phyloP scores from a whole-genome alignment of 2,888 invertebrate species.

The Mimas tiliae region DNA sequence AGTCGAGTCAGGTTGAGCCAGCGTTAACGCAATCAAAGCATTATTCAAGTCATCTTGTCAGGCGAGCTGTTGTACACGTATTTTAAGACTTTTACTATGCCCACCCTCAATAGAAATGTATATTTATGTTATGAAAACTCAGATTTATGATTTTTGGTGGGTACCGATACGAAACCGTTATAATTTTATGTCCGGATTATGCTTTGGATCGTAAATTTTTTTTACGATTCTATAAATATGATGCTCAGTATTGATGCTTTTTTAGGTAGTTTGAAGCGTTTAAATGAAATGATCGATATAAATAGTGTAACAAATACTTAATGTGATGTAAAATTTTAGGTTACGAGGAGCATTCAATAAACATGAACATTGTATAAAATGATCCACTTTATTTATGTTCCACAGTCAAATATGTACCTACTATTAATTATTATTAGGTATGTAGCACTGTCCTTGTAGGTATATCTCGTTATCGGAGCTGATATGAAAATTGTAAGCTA shows the following conservation, averaged over 20 bases:
- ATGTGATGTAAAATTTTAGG: background rate
- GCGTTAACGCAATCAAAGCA: slow-evolving; percentile 29
- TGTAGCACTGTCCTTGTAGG: too few relatives aligned
- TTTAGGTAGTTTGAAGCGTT: slow-evolving; percentile 39
- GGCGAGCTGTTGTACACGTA: slow-evolving; percentile 28
- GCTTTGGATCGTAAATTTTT: slow-evolving; percentile 67
- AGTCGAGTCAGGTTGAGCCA: slow-evolving; percentile 24
- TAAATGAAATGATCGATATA: slow-evolving; percentile 37
- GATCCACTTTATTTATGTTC: background rate
- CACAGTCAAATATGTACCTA: too few relatives aligned
- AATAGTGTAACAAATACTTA: slow-evolving; percentile 12
- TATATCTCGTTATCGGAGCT: too few relatives aligned
- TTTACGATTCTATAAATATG: slow-evolving; percentile 76
- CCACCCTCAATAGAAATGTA: slow-evolving; percentile 36
- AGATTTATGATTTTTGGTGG: slow-evolving; percentile 67
- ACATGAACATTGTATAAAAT: background rate
- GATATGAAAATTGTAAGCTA: too few relatives aligned
- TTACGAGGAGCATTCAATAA: background rate
- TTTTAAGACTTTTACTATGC: slow-evolving; percentile 32
- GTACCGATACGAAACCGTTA: slow-evolving; percentile 62
- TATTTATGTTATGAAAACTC: slow-evolving; percentile 47
- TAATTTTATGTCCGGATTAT: slow-evolving; percentile 74
- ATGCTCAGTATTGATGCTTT: slow-evolving; percentile 57
- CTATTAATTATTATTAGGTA: too few relatives aligned
- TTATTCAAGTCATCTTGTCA: slow-evolving; percentile 28